Evolutionary conservation across 2,113 vertebrate species (phyloP), one percentile per base, ranked within the genome.

Genomic region (Chaetura pelagica): DNA sequence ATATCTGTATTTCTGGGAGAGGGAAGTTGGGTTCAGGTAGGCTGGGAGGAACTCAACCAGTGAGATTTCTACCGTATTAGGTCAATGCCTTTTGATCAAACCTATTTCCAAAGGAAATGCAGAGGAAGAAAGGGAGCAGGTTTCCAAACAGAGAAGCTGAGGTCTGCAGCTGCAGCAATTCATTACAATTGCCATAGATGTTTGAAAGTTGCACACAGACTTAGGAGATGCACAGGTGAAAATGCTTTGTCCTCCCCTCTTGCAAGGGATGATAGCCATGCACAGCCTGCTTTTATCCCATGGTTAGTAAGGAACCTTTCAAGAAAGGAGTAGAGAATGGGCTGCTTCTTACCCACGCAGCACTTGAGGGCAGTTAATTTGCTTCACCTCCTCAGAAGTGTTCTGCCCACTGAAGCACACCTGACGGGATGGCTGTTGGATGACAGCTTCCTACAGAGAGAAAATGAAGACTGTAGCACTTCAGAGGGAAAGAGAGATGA

Each of bases 181-280:
- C 30, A 29, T 23, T 72, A 44, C 8, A 13, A 18, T 68, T 89
- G 73, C 44, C 59, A 10, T 5, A 30, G 40, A 6, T 40, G 19
- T n/a, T 59, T 91, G 49, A 21, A 80, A 80, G 32, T 6, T 51
- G 19, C 18, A 62, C 15, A n/a, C 5, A 67, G 51, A 54, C 23
- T 30, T 61, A 18, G 16, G 42, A 83, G 63, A 24, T 40, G 59
- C 5, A 58, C 1, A 8, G 19, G 17, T 64, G 68, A 87, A 73
- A 87, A 81, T 34, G 10, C 24, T 77, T 72, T 46, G 8, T 84
- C 24, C 1, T 40, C 18, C 12, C 5, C 20, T 12, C 57, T 52
- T 0, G 0, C 32, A 55, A 7, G 23, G 34, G 7, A 32, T 24
- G 15, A 59, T 49, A 73, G 2, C 10, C 38, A 18, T 18, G 23